Evolutionary conservation across 2,888 invertebrate genomes (phyloP).

Genomic region (Alitta virens): DNA sequence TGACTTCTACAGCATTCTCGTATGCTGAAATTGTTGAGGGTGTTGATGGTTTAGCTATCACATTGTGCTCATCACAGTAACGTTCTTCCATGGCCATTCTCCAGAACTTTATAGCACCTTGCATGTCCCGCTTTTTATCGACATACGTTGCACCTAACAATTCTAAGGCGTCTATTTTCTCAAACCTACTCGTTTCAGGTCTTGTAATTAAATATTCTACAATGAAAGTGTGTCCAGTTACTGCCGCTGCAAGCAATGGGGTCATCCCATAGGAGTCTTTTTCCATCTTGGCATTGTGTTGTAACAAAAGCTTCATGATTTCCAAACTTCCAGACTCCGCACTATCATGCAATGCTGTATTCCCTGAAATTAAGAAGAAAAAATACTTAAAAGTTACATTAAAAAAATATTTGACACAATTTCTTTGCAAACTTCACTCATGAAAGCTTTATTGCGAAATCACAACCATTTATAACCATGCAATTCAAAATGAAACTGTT

Average conservation of each 20-base stretch:
- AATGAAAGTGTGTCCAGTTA: conserved; percentile 88
- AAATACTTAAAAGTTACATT: too few species aligned
- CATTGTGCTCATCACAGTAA: conserved; percentile 25
- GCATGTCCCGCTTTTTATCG: conserved; percentile 93
- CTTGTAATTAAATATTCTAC: conserved; percentile 80
- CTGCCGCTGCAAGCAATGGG: conserved; percentile 83
- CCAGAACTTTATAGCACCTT: conserved; percentile 81
- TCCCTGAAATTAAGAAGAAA: conserved; percentile 60
- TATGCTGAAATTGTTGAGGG: conserved; percentile 79
- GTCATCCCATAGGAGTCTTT: conserved; percentile 96
- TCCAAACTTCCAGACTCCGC: conserved; percentile 93
- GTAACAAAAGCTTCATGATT: conserved; percentile 83
- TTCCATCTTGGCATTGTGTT: conserved; percentile 87
- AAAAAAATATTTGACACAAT: too few species aligned
- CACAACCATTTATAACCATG: too few species aligned
- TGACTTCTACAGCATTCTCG: conserved; percentile 82
- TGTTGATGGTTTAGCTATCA: conserved; percentile 72
- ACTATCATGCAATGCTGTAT: conserved; percentile 97
- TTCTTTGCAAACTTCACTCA: too few species aligned
- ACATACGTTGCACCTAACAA: conserved; percentile 91
- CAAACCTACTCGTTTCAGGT: conserved; percentile 61
- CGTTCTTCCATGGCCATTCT: conserved; percentile 81
- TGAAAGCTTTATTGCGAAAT: too few species aligned
- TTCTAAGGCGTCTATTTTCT: conserved; percentile 83
- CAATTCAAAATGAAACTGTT: too few species aligned